These are phyloP conservation scores for Diarsia mendica DNA, from an alignment of 2,888 invertebrate genomes.

Conservation along the genomic window DNA sequence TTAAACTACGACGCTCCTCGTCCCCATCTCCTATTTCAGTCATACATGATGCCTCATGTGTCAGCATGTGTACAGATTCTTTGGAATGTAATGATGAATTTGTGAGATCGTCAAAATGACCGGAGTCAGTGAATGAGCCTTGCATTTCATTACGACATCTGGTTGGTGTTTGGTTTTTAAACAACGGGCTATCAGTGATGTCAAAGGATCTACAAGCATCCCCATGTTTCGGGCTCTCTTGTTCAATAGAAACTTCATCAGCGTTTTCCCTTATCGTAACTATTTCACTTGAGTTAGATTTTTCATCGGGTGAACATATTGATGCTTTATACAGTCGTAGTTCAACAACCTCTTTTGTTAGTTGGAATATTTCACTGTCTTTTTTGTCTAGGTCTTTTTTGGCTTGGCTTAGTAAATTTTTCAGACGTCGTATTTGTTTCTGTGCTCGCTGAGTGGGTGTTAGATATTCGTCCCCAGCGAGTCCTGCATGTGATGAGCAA, in stretches of 20 bases:
- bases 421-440: conserved; percentile 94
- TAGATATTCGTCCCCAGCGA: conserved; percentile 95
- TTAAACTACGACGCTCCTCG: conserved; percentile 92
- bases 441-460: conserved; percentile 97
- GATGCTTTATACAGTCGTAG: conserved; percentile 95
- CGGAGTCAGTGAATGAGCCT: conserved; percentile 95
- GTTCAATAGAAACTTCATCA: conserved; percentile 80
- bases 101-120: conserved; percentile 95
- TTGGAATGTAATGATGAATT: conserved; percentile 94
- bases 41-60: conserved; percentile 89
- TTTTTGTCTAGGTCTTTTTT: conserved; percentile 94
- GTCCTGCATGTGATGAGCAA: conserved; percentile 94
- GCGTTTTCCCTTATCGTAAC: conserved; percentile 93
- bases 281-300: conserved; percentile 94
- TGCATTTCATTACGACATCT: conserved; percentile 91
- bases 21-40: conserved; percentile 90
- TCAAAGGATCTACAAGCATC: conserved; percentile 85
- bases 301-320: conserved; percentile 94
- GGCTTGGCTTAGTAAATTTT: conserved; percentile 93
- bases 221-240: conserved; percentile 79
- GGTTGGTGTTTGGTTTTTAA: conserved; percentile 85
- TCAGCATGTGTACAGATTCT: conserved; percentile 91
- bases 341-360: conserved; percentile 95
- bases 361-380: conserved; percentile 94
- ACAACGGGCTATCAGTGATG: conserved; percentile 87